Evolutionary conservation across 2,113 vertebrate species (phyloP), one percentile per base, ranked within the genome.

Genomic region (Cavia aperea): DNA sequence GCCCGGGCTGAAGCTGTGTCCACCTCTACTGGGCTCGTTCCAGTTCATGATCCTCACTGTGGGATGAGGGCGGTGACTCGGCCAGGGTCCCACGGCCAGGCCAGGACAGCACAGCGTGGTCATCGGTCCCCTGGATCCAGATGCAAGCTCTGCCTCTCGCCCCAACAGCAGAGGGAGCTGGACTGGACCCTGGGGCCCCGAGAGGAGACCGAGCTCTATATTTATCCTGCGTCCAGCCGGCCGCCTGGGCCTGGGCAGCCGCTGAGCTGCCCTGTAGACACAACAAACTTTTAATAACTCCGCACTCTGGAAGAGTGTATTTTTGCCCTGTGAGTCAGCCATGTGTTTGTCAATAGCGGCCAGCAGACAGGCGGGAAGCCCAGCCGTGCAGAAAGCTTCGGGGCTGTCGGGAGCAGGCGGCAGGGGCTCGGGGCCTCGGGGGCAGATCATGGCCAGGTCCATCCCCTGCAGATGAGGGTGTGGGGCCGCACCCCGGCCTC

Each of bases 311-410:
- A 81, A 94, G 92, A 73, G 29, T 12, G 0, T 70, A 73, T 33
- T 82, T 96, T 96, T 82, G 86, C 60, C 73, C 85, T 68, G 60
- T 95, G 89, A 95, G 93, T 95, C 89, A 89, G 65, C 0, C 49
- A 21, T 84, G 90, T 91, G 95, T 72, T 96, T 36, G 92, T 94
- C 95, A 87, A 94, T 39, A 91, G 92, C 65, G 93, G 86, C 96
- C 89, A 0, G 46, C 7, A 5, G 93, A 95, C 90, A 81, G 92
- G 68, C 26, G 13, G 92, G 83, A 66, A 63, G 60, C 58, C 7
- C 31, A 62, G 16, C 86, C 91, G 86, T 91, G 89, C 95, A 86
- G 81, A 79, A 92, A n/a, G 66, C 26, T 21, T 0, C 31, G 46
- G 31, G 10, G 29, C 7, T 0, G 0, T 43, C 91, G 66, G 78